phyloP scores from a whole-genome alignment of 2,113 vertebrate genomes.

The Heterochromis multidens region DNA sequence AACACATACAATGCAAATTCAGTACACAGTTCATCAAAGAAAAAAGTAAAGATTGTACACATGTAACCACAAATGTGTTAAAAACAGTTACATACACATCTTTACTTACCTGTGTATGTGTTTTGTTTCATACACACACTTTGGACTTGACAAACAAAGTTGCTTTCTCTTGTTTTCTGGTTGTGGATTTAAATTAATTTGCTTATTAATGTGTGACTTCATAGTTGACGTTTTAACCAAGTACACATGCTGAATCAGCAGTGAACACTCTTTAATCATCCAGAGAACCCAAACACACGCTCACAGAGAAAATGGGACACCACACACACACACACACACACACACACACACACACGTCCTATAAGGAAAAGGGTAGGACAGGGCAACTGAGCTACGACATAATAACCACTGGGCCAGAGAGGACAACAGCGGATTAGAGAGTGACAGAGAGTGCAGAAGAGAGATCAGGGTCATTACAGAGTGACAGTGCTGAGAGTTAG shows the following conservation, averaged over 20 bases:
- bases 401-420: conserved; percentile 36
- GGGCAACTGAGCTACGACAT: conserved; percentile 6
- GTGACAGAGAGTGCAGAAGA: conserved; percentile 21
- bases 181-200: not conserved
- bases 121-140: not conserved
- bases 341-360: not conserved
- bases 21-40: not conserved
- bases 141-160: too few relatives aligned
- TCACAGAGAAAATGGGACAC: conserved; percentile 20
- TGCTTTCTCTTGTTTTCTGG: not conserved
- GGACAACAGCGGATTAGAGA: conserved; percentile 54
- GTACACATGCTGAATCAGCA: conserved; percentile 18
- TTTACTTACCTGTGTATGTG: not conserved
- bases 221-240: conserved; percentile 12
- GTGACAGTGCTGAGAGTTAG: conserved; percentile 6
- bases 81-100: not conserved
- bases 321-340: not conserved
- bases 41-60: not conserved
- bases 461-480: conserved; percentile 53
- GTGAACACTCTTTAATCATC: conserved; percentile 1
- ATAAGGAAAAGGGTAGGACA: not conserved
- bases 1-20: too few relatives aligned
- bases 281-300: not conserved
- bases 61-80: not conserved
- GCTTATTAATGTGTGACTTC: not conserved